Evolutionary conservation across 2,888 invertebrate species (phyloP), one percentile per base, ranked within the genome.

Genomic region (Dryobotodes eremita): DNA sequence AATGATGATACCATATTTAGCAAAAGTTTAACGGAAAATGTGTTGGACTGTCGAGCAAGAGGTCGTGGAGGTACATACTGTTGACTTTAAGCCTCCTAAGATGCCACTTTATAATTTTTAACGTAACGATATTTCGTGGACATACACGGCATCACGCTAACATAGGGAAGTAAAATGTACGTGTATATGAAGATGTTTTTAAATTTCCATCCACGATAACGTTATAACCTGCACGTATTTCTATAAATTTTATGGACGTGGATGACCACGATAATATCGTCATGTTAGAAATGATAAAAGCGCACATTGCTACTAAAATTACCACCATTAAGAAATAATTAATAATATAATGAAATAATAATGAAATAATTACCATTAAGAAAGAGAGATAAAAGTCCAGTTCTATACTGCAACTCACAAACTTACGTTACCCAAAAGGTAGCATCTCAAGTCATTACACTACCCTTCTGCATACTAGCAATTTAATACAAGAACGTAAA

Each of bases 401-500:
- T 71, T 64, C 5, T 20, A 13, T 1, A 57, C 42, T 17, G 17
- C 13, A 31, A 53, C 20, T 20, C 10, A 15, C 23, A 62, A 48
- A 26, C 26, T 17, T 11, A 48, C 20, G 20, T 57, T 46, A 62
- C 17, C 26, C 6, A 55, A 64, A 59, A 1, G 20, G 36, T 17
- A 36, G 11, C 20, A 26, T 66, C 48, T 17, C 15, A 55, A 70
- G 17, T 26, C 59, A 70, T 53, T 70, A 59, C 7, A 11, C 31
- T 13, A 20, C 31, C 11, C 48, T 23, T 13, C 50, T 26, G 53
- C 57, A 82, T 82, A 61, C 36, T 57, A 77, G 59, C 48, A 83
- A 42, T 84, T 69, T 65, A 42, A 74, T 66, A 70, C 23, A 50
- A 20, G 50, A 70, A 65, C 55, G n/a, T 80, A 57, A 42, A 84